phyloP scores from a whole-genome alignment of 1,140 invertebrate species.

The silkworm (Bombyx mori) region ASM3026992v2 NC_085126.1:99001-99500 shows the following conservation, averaged over 20 bases:
- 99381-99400: no score
- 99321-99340: background rate
- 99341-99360: background rate
- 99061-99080: constrained; percentile 25
- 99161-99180: constrained; percentile 34
- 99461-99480: no score
- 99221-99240: constrained; percentile 60
- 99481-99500: no score
- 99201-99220: constrained; percentile 29
- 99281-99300: constrained; percentile 36
- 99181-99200: constrained; percentile 66
- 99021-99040: constrained; percentile 1
- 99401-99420: no score
- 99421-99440: no score
- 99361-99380: no score
- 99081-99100: constrained; percentile 38
- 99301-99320: constrained; percentile 22
- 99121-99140: constrained; percentile 61
- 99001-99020: no score
- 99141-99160: constrained; percentile 57
- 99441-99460: no score
- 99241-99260: constrained; percentile 34
- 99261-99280: constrained; percentile 15
- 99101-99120: constrained; percentile 40
- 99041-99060: constrained; percentile 20